These are phyloP conservation scores for Halictus quadricinctus DNA, from an alignment of 2,888 invertebrate species.

Conservation along the genomic window DNA sequence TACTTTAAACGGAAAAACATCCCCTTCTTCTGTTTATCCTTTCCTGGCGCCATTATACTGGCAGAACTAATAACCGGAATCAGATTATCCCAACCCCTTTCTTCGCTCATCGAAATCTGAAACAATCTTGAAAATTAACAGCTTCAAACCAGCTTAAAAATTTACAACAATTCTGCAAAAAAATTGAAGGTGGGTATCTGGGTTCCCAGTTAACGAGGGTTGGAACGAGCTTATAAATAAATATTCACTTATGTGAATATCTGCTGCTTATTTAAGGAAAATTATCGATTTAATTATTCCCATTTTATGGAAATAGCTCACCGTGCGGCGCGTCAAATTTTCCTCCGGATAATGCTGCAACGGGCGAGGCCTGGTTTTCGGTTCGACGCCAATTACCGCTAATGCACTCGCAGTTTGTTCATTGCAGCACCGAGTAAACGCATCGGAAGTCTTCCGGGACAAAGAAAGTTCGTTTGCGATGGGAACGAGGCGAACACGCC, in stretches of 20 bases:
- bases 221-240: no score
- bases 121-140: neutral
- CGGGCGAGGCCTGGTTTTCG: neutral
- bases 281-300: neutral
- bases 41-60: neutral
- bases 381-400: neutral
- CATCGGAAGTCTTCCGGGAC: neutral
- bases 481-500: neutral
- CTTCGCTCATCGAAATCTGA: neutral
- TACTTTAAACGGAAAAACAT: conserved; percentile 7
- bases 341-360: neutral
- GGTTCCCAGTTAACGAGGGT: no score
- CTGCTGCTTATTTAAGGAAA: neutral
- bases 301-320: neutral
- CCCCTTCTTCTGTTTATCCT: neutral
- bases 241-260: no score
- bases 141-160: no score
- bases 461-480: neutral
- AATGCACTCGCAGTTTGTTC: conserved; percentile 7
- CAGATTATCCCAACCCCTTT: neutral
- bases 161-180: no score
- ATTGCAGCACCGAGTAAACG: neutral
- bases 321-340: neutral
- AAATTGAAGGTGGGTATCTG: no score
- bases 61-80: neutral